Evolutionary conservation across 2,888 invertebrate genomes (phyloP), one percentile per base, ranked within the genome.

Genomic region (Pseudococcus longispinus): DNA sequence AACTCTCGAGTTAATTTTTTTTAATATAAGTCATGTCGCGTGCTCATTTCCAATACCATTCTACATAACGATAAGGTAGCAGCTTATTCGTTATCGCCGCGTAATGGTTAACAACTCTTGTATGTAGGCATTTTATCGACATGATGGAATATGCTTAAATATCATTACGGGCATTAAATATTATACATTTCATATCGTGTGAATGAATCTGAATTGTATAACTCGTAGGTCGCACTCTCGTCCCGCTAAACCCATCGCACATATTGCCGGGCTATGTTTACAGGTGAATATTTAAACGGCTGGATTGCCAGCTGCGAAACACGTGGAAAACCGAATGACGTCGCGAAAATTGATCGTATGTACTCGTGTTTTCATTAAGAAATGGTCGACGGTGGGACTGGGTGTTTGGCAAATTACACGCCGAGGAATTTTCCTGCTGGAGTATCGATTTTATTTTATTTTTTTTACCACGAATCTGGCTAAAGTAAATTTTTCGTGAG

Each of bases 301-400:
- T 26, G 65, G 5, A 70, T 8, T 29, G 29, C 29, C 26, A 29
- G 23, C 70, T 70, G 70, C 29, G 65, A 70, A 70, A 26, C 29
- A 70, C 70, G 70, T 70, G 70, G 70, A 70, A 70, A 70, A 70
- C 13, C 13, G 2, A 70, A 70, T 70, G 70, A 70, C 70, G 70
- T 70, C 29, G 70, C 5, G 23, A 70, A 29, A 70, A 70, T 70
- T 70, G 13, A 29, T 70, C 23, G 29, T 15, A 70, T 29, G 55
- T n/a, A 55, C 2, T 26, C 29, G 29, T 70, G 70, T 26, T 70
- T 70, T 70, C 29, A 29, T 70, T 15, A 29, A n/a, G 20, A n/a
- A n/a, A 60, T 20, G 3, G 20, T 55, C n/a, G n/a, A n/a, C n/a
- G n/a, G n/a, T n/a, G n/a, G 20, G 20, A 20, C 60, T 20, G 60